Evolutionary conservation across 2,888 invertebrate genomes (phyloP), one percentile per base, ranked within the genome.

Genomic region (Apantesis nais): DNA sequence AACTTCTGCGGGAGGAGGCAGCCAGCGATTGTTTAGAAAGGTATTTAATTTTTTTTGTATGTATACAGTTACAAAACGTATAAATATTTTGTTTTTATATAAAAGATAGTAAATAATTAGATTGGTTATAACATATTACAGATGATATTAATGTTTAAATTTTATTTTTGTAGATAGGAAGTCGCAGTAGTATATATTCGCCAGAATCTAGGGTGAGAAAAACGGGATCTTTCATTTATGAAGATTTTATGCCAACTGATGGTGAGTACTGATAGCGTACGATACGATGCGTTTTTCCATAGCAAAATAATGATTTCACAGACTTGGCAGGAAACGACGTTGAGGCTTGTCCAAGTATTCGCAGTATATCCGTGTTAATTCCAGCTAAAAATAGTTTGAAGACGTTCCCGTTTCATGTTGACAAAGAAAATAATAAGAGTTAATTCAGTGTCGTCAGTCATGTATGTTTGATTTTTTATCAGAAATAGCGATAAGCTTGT

Each of bases 201-300:
- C 98, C 99, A 12, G 99, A 99, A 92, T 99, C 99, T 62, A 96
- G 99, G 85, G 99, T 99, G 12, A 96, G 99, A 70, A 99, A 99
- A 94, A 98, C 98, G 66, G 99, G 99, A 62, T 99, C 99, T 19
- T 99, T 98, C 93, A 99, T 99, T 89, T 99, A 99, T 91, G 99
- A 99, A 96, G 99, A 99, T 93, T 99, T 99, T 93, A 99, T 99
- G 99, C 99, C 99, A 11, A 99, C 99, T 55, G 99, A 99, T 96
- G 99, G 99, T 94, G 95, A 95, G 95, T 85, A 66, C 34, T 68
- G 19, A 48, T 55, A 55, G 55, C 29, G 14, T 29, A 29, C 25
- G 14, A 48, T 48, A 48, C 22, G 44, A 29, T 14, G 16, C 29
- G 29, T 25, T 14, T 12, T 25, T 68, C 16, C 12, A 31, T 52